phyloP scores from a whole-genome alignment of 2,888 invertebrate species.

The Sipha maydis region DNA sequence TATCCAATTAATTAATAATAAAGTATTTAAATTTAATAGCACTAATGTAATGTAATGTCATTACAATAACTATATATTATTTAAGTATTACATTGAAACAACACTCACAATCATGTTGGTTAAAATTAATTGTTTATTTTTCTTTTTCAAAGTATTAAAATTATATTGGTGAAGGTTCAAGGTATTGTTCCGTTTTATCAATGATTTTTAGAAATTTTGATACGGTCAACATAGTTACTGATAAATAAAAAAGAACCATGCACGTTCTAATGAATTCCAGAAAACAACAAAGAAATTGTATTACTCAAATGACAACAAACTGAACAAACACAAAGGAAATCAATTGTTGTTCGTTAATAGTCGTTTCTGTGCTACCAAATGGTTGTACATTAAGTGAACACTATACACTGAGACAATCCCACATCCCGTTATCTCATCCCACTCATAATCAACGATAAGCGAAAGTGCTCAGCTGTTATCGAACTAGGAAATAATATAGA shows the following conservation, averaged over 20 bases:
- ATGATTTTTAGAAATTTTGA: not conserved
- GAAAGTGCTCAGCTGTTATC: constrained; percentile 22
- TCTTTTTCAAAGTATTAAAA: not conserved
- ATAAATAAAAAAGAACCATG: not conserved
- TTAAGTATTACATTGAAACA: not conserved
- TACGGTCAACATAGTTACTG: not conserved
- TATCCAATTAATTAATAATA: constrained; percentile 4
- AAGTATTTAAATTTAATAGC: not conserved
- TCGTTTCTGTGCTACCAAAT: not conserved
- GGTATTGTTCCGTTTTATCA: not conserved
- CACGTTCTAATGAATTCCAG: not conserved
- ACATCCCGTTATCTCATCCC: constrained; percentile 8
- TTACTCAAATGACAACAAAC: not conserved
- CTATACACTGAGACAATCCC: not conserved
- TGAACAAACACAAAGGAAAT: constrained; percentile 1
- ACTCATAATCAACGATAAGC: not conserved
- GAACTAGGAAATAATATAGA: not conserved
- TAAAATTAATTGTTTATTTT: not conserved
- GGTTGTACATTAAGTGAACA: not conserved
- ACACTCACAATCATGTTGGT: constrained; percentile 40
- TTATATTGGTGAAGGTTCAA: not conserved
- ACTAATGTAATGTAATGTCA: not conserved
- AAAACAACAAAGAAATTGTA: not conserved
- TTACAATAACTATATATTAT: not conserved
- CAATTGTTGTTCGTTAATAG: not conserved